phyloP scores from a whole-genome alignment of 2,797 vertebrate genomes.

The Balearica regulorum region DNA sequence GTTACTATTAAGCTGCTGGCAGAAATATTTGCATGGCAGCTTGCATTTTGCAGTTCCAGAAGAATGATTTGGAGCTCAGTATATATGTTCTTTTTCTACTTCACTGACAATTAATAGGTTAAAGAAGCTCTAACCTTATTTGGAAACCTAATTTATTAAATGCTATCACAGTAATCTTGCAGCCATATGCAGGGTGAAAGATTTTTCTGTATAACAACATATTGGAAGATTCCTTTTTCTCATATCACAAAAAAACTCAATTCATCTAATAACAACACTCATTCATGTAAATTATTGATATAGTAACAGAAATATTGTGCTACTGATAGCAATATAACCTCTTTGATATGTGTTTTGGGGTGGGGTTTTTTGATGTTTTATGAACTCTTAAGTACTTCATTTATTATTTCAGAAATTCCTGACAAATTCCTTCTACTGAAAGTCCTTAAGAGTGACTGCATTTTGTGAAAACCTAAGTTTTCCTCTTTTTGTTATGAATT shows the following conservation, averaged over 20 bases:
- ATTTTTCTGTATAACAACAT: not conserved
- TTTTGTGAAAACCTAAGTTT: not conserved
- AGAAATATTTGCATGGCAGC: slow-evolving; percentile 25
- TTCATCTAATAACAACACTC: not conserved
- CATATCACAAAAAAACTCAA: not conserved
- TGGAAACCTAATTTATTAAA: slow-evolving; percentile 24
- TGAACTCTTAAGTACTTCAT: not conserved
- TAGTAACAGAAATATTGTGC: not conserved
- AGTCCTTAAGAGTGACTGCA: not conserved
- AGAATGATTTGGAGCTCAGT: slow-evolving; percentile 7
- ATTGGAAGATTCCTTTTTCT: not conserved
- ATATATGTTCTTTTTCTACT: not conserved
- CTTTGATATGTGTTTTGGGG: not conserved
- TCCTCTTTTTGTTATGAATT: not conserved
- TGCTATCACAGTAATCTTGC: not conserved
- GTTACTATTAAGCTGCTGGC: slow-evolving; percentile 9
- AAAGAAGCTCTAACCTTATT: slow-evolving; percentile 26
- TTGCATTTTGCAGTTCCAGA: slow-evolving; percentile 24
- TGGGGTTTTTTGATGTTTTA: not conserved
- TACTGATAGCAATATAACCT: not conserved
- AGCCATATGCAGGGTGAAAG: not conserved
- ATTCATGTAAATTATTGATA: not conserved
- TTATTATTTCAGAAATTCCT: not conserved
- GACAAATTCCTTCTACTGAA: not conserved
- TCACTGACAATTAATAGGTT: slow-evolving; percentile 27